Base-by-base conservation (phyloP, 2,797 vertebrate species). In the Moxostoma hubbsi region DNA sequence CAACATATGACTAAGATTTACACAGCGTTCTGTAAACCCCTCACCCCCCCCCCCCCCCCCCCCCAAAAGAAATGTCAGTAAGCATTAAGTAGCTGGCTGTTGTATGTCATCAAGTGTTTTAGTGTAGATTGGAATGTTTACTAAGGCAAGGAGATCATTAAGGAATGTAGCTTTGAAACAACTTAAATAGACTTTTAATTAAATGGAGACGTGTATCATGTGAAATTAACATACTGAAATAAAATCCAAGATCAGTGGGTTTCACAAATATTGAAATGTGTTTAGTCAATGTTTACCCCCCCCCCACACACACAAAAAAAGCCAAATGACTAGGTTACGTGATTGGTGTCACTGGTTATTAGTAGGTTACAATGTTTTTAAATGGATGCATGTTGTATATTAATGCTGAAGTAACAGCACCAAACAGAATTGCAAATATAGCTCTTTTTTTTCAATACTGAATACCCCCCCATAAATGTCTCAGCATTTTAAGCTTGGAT, bases 171-270 rank as follows among this genome's bases (percentile, higher is more conserved):
- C 64, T 77, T 69, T 59, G 46, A 59, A 84, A 80, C 49, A 51
- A 65, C 71, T 81, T n/a, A 86, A 87, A 83, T 79, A 74, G 45
- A 13, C 24, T 83, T 88, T 88, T 83, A 86, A 89, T 86, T 84
- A 84, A 36, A 87, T 59, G 67, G 66, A 61, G 6, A 36, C 86
- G 82, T 70, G 82, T 85, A 77, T 78, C 67, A 50, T 47, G 74
- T 77, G 73, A 81, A 83, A 87, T 90, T 47, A 83, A 69, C 82
- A 84, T 83, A 79, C 66, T 57, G 51, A 70, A 76, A 85, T 80
- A 86, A 78, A 77, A 66, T 50, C 68, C 8, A 18, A 63, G 78
- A 86, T 84, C 78, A 85, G 58, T 50, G 65, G 78, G 73, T 58
- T 36, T 73, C 77, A 63, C 68, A 62, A 85, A 81, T 78, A 83